phyloP scores from a whole-genome alignment of 2,797 vertebrate genomes.

The Protosalanx chinensis region DNA sequence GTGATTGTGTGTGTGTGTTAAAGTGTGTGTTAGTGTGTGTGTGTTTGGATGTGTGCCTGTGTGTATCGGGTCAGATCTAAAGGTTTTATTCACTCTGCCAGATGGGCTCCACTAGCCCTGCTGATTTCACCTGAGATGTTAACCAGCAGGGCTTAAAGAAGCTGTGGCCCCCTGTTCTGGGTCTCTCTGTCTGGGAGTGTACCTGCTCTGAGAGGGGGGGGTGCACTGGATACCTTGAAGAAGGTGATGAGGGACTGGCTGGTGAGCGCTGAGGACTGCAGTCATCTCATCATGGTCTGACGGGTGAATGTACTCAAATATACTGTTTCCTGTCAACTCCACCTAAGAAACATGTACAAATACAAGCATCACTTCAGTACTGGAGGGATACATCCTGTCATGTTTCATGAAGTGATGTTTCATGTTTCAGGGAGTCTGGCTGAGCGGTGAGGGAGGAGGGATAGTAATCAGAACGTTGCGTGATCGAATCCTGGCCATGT shows the following conservation, averaged over 20 bases:
- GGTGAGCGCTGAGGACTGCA: conserved; percentile 83
- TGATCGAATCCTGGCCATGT: too few species aligned
- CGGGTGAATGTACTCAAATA: conserved; percentile 95
- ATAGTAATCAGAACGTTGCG: too few species aligned
- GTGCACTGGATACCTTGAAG: conserved; percentile 76
- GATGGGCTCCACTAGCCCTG: conserved; percentile 4
- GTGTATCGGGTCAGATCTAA: neutral
- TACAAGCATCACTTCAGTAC: neutral
- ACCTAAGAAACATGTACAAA: conserved; percentile 69
- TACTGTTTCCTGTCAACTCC: conserved; percentile 95
- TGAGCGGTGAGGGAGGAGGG: too few species aligned
- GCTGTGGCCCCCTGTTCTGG: neutral
- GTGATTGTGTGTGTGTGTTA: neutral
- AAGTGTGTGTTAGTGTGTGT: neutral
- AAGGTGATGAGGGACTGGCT: conserved; percentile 81
- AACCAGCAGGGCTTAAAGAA: neutral
- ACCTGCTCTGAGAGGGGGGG: too few species aligned
- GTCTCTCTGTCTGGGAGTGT: neutral
- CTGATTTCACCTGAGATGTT: conserved; percentile 3
- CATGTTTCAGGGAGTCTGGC: too few species aligned
- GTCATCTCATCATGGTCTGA: conserved; percentile 96
- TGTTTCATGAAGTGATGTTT: neutral
- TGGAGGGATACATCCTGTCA: neutral
- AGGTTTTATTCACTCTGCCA: neutral
- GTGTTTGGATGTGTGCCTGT: neutral